Evolutionary conservation across 2,113 vertebrate genomes (phyloP), one percentile per base, ranked within the genome.

Genomic region (Varanus salvator): DNA sequence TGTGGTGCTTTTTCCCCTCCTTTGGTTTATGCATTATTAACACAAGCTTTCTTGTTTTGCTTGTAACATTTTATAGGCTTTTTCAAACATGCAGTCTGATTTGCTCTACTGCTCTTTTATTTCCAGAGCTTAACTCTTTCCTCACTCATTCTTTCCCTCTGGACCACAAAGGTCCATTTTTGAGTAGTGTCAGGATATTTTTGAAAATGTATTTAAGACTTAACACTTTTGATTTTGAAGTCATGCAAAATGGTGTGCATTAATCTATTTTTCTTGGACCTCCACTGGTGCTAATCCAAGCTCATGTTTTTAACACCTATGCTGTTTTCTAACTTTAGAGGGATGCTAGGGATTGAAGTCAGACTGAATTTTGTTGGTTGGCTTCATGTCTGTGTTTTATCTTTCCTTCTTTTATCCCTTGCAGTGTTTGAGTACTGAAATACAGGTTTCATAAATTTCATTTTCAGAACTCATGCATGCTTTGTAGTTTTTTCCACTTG

Each of bases 1-100:
- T 92, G 96, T 92, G 94, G 90, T 95, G 96, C 89, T 91, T 92
- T 54, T 54, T 29, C 54, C 80, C 87, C 91, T 11, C 92, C 90
- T 95, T 95, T 92, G 95, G 96, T 96, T 97, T 97, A 97, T 97
- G 96, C 97, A 97, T 97, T 97, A 97, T 97, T 97, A 97, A 97
- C 97, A 95, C 95, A 93, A 95, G 97, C 97, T 96, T 97, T 97
- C 96, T 96, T 97, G 96, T 97, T 97, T 97, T 96, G 96, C 97
- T 96, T 97, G 97, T 97, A 97, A 97, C 96, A 92, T 97, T 97
- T 97, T 97, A 97, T 96, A 96, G 97, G 96, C 95, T 96, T 96
- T 97, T 97, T 96, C 96, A 94, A 96, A 97, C 95, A 94, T 89
- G 95, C 96, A 96, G 94, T 96, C 96, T 94, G 95, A 96, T 97